phyloP scores from a whole-genome alignment of 1,140 invertebrate genomes.

The Carcinoscorpius rotundicauda region DNA sequence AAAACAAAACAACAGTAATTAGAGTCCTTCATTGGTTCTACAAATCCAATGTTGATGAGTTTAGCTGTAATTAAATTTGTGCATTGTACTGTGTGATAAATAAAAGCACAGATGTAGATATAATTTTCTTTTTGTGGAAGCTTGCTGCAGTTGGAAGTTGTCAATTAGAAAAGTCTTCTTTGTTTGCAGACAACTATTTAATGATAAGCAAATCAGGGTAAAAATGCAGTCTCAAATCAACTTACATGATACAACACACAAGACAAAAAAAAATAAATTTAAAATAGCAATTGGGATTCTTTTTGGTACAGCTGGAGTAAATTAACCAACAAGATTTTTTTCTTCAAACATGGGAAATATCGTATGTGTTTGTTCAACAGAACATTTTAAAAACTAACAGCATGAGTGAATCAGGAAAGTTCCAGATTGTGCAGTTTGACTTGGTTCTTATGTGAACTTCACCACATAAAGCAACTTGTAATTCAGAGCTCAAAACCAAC shows the following conservation, averaged over 20 bases:
- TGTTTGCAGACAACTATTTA: background rate
- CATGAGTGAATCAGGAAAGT: no score
- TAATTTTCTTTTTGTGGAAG: background rate
- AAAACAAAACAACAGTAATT: constrained; percentile 40
- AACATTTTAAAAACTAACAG: no score
- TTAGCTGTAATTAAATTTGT: constrained; percentile 27
- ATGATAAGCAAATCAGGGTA: background rate
- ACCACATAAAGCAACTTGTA: background rate
- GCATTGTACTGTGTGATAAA: constrained; percentile 15
- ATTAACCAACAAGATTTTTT: no score
- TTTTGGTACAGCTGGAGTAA: no score
- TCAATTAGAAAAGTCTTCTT: background rate
- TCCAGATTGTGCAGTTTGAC: no score
- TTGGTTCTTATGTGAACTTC: no score
- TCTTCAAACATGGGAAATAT: no score
- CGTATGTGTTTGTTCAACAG: no score
- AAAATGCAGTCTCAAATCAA: no score
- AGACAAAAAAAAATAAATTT: background rate
- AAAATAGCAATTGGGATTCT: no score
- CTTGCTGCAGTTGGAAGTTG: background rate
- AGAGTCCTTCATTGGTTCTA: constrained; percentile 30
- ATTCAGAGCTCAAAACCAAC: no score
- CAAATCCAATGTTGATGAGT: constrained; percentile 37
- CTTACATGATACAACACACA: background rate
- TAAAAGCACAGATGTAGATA: background rate